Evolutionary conservation across 2,888 invertebrate species (phyloP).

Genomic region (Troides aeacus): DNA sequence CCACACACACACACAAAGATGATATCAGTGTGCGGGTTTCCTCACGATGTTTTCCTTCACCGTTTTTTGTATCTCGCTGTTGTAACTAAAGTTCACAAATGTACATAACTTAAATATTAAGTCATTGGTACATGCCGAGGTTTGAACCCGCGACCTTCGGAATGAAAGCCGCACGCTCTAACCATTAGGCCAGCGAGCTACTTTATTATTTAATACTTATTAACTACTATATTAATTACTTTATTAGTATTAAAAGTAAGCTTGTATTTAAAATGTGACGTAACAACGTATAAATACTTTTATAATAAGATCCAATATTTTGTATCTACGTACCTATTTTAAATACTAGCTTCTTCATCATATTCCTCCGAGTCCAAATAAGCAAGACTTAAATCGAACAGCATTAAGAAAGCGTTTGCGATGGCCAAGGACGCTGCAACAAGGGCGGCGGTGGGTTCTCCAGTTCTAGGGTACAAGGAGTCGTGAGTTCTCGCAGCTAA

Average conservation of each 20-base stretch:
- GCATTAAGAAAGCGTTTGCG: conserved; percentile 58
- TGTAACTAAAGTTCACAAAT: no score
- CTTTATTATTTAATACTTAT: no score
- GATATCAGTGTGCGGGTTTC: no score
- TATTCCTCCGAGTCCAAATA: conserved; percentile 72
- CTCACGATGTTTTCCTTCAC: no score
- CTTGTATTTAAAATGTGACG: neutral
- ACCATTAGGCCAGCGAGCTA: no score
- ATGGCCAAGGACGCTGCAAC: conserved; percentile 54
- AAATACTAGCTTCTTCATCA: conserved; percentile 66
- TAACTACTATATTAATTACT: no score
- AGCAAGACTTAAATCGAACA: conserved; percentile 66
- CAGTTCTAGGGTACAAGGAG: conserved; percentile 54
- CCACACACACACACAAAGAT: no score
- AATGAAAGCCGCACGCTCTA: no score
- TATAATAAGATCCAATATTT: conserved; percentile 1
- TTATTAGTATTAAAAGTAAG: conserved; percentile 1
- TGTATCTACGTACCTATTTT: conserved; percentile 37
- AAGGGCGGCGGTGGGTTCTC: conserved; percentile 53
- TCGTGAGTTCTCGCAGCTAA: conserved; percentile 49
- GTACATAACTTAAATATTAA: no score
- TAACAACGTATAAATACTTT: conserved; percentile 39
- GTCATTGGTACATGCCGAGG: no score
- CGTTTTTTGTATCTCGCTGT: no score
- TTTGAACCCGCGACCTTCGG: no score